phyloP scores from a whole-genome alignment of 2,113 vertebrate genomes.

The Piprites chloris region DNA sequence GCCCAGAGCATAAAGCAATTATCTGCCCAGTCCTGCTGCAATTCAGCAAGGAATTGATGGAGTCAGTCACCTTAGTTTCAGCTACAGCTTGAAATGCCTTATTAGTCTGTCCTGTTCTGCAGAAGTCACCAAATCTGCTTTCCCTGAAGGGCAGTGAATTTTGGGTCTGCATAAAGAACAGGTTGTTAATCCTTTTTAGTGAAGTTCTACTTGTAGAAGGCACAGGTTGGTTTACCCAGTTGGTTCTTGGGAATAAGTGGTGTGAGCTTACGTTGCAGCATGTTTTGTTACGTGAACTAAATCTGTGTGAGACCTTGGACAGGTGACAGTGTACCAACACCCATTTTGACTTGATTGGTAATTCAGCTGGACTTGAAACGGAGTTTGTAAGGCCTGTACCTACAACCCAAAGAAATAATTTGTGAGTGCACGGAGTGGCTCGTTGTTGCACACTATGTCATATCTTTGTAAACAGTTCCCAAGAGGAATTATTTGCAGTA shows the following conservation, averaged over 20 bases:
- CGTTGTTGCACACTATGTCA: not conserved
- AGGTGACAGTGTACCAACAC: fast-evolving
- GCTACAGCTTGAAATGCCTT: not conserved
- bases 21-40: not conserved
- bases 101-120: not conserved
- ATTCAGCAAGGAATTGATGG: not conserved
- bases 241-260: not conserved
- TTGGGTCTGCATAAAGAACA: not conserved
- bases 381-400: not conserved
- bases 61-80: not conserved
- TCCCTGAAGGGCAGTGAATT: not conserved
- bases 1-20: not conserved
- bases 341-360: not conserved
- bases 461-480: not conserved
- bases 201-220: too few species aligned
- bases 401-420: not conserved
- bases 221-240: not conserved
- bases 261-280: not conserved
- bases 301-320: not conserved
- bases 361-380: not conserved
- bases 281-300: too few species aligned
- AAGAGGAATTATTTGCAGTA: not conserved
- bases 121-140: not conserved
- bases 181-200: not conserved
- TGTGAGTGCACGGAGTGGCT: fast-evolving